Percentiles rank a stretch among this genome's conserved stretches.
Conservation (phyloP, 2,888 invertebrate species). For the Girardia tigrina region DNA sequence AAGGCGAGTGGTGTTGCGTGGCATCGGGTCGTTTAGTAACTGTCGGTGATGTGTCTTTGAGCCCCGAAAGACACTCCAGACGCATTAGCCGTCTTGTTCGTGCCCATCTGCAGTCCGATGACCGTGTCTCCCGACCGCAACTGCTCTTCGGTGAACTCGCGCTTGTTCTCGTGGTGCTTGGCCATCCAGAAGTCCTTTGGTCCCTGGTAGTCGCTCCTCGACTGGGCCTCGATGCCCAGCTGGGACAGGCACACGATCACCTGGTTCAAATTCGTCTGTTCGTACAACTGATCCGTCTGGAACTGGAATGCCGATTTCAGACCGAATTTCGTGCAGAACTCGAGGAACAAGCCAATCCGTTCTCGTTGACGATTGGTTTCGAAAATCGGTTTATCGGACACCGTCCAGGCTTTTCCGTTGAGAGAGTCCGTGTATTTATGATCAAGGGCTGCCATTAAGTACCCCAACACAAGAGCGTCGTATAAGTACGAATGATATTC, state of each 20-base stretch:
- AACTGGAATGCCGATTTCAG: neutral
- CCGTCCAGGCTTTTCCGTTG: conserved; percentile 9
- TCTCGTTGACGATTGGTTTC: conserved; percentile 30
- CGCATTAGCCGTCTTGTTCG: conserved; percentile 9
- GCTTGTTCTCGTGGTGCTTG: conserved; percentile 30
- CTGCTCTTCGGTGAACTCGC: conserved; percentile 33
- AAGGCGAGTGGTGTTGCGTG: too few species aligned
- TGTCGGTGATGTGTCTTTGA: conserved; percentile 19
- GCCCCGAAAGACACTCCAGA: neutral
- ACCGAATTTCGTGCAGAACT: neutral
- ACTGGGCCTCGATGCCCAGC: conserved; percentile 28
- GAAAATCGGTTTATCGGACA: conserved; percentile 18
- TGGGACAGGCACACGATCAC: conserved; percentile 27
- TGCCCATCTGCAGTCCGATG: conserved; percentile 8
- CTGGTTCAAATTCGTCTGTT: conserved; percentile 28
- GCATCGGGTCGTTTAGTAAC: neutral
- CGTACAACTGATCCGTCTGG: conserved; percentile 31
- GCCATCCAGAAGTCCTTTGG: conserved; percentile 21
- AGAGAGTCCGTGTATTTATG: neutral
- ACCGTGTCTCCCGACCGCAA: neutral
- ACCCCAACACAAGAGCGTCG: conserved; percentile 28
- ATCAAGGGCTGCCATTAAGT: conserved; percentile 28
- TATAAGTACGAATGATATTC: conserved; percentile 25
- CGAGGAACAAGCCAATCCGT: conserved; percentile 24
- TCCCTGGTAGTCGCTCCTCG: conserved; percentile 6